Evolutionary conservation across 2,797 vertebrate genomes (phyloP), one percentile per base, ranked within the genome.

Genomic region (Malacoraja senta): DNA sequence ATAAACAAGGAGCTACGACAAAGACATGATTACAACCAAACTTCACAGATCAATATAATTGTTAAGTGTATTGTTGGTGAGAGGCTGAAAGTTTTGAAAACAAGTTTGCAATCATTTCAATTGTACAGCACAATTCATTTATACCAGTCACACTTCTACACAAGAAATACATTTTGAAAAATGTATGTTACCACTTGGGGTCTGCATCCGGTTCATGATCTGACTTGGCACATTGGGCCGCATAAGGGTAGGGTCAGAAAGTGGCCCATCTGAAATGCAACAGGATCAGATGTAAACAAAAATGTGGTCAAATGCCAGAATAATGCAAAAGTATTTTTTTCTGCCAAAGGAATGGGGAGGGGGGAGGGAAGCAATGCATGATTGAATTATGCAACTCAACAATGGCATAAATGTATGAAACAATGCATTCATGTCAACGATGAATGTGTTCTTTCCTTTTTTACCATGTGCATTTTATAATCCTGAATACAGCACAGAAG

Each of bases 201-300:
- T 97, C 95, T 98, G 97, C 96, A 99, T 98, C 93, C 98, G 97
- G 95, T 96, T 98, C 95, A 97, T 97, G 97, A 99, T 98, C 96
- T 98, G 98, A 95, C 96, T 98, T 95, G 98, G 98, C 95, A 98
- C 98, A 93, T 95, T 94, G 93, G 98, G 96, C 95, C 98, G 97
- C 95, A 97, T 97, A 95, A 99, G 96, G 94, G 97, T 96, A 91
- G 97, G 97, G 95, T 99, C 98, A 2, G 97, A 94, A 44, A 97
- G 96, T 94, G 99, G 98, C 94, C 99, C 98, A 94, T 99, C 99
- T 99, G 94, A 24, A 94, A 74, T 93, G 17, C n/a, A 79, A 94
- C 0, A 79, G 35, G 38, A n/a, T 1, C 38, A 53, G 24, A 71
- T 76, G 44, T 76, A 92, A 92, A 92, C 71, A 53, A 74, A 53